Percentiles rank a stretch among this genome's conserved stretches.
phyloP scores from a whole-genome alignment of 2,888 invertebrate species.

The Notodonta ziczac region DNA sequence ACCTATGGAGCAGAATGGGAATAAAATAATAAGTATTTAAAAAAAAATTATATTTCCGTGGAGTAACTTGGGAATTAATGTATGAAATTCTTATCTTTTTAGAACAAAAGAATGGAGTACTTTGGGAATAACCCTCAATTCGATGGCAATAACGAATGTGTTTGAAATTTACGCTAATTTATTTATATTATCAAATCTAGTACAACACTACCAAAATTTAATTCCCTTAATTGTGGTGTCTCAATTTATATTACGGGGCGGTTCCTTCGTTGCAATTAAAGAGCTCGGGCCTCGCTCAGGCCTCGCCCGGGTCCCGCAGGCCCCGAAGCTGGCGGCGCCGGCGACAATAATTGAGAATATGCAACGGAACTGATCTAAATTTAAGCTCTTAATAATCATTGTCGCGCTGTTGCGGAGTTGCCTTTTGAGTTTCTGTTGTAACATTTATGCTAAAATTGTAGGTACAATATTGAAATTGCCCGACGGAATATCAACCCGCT shows the following conservation, averaged over 20 bases:
- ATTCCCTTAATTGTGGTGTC: slow-evolving; percentile 40
- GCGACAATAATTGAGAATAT: slow-evolving; percentile 47
- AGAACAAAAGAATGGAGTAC: too few relatives aligned
- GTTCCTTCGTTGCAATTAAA: slow-evolving; percentile 42
- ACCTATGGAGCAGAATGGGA: too few relatives aligned
- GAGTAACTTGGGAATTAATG: too few relatives aligned
- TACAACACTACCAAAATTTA: slow-evolving; percentile 34
- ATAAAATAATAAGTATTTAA: too few relatives aligned
- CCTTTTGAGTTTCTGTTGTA: slow-evolving; percentile 15
- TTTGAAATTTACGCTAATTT: not conserved
- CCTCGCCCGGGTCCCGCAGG: slow-evolving; percentile 33
- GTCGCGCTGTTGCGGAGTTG: slow-evolving; percentile 30
- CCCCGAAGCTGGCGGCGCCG: slow-evolving; percentile 36
- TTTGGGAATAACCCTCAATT: too few relatives aligned
- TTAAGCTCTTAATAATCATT: slow-evolving; percentile 36
- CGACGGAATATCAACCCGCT: too few relatives aligned
- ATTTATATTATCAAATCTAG: slow-evolving; percentile 30
- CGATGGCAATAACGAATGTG: too few relatives aligned
- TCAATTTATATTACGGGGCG: slow-evolving; percentile 38
- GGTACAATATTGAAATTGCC: not conserved
- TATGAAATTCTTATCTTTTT: too few relatives aligned
- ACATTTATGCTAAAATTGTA: not conserved
- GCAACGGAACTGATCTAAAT: slow-evolving; percentile 43
- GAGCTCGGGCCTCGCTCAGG: slow-evolving; percentile 31
- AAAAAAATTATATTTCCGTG: too few relatives aligned